A percentile compares a stretch with the other conserved stretches of the same genome.
Conservation (phyloP, 2,797 vertebrate species). For the Otolemur crassicaudatus region DNA sequence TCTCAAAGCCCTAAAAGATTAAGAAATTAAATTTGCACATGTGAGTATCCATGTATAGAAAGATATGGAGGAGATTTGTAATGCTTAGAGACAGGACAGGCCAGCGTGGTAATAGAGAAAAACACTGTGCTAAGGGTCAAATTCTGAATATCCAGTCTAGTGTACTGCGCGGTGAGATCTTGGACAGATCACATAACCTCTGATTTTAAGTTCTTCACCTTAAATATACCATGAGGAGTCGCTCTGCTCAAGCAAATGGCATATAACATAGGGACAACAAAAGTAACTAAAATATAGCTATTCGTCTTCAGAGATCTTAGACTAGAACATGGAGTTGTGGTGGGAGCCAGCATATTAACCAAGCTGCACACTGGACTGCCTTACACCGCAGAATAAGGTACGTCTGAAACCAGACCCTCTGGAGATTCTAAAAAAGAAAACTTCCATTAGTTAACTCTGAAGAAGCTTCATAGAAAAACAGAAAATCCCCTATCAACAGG, state of each 20-base stretch:
- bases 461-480: conserved; percentile 8
- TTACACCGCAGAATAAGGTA: neutral
- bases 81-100: neutral
- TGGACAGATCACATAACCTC: neutral
- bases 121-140: neutral
- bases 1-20: neutral
- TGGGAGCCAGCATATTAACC: neutral
- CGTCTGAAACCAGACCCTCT: neutral
- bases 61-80: neutral
- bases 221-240: neutral
- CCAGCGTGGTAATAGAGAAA: neutral
- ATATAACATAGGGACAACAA: neutral
- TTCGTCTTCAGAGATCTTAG: neutral
- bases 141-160: neutral
- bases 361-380: neutral
- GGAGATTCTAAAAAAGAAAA: neutral
- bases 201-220: neutral
- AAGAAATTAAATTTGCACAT: conserved; percentile 17
- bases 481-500: neutral
- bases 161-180: neutral
- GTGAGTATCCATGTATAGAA: neutral
- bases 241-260: neutral
- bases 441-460: neutral
- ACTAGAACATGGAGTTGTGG: neutral
- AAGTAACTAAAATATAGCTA: neutral